Conservation (phyloP, 2,888 invertebrate genomes). For the Timandra comae region DNA sequence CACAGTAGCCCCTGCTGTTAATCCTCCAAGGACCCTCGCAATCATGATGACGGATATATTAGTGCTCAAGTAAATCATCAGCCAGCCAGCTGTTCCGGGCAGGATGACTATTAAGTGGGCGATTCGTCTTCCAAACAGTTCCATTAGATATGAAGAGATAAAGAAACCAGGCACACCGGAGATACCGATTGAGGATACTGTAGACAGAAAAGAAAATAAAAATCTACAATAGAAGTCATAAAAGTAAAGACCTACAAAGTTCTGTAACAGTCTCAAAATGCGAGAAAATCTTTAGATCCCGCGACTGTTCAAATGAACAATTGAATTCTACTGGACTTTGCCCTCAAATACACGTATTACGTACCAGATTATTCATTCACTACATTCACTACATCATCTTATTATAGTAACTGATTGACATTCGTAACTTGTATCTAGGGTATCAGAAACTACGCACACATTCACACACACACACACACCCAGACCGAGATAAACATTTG, state of each 20-base stretch:
- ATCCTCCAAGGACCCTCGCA: conserved; percentile 36
- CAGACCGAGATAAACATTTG: too few species aligned
- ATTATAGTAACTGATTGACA: too few species aligned
- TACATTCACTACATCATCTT: too few species aligned
- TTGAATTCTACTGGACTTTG: too few species aligned
- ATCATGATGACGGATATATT: conserved; percentile 30
- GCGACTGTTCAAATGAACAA: not conserved
- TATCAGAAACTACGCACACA: too few species aligned
- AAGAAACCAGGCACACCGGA: conserved; percentile 22
- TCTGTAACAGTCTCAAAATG: not conserved
- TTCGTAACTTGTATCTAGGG: too few species aligned
- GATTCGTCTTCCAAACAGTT: conserved; percentile 35
- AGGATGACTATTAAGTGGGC: conserved; percentile 37
- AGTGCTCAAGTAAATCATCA: conserved; percentile 33
- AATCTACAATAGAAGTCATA: too few species aligned
- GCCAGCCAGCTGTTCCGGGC: conserved; percentile 43
- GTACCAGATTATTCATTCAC: too few species aligned
- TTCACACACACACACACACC: too few species aligned
- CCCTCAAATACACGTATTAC: too few species aligned
- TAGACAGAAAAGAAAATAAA: too few species aligned
- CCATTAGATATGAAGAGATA: conserved; percentile 30
- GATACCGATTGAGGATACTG: conserved; percentile 8
- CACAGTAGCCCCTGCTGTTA: conserved; percentile 34
- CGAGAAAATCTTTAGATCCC: not conserved
- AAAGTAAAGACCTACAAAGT: not conserved